Evolutionary conservation across 2,797 vertebrate genomes (phyloP), one percentile per base, ranked within the genome.

Genomic region (Chloroceryle amazona): DNA sequence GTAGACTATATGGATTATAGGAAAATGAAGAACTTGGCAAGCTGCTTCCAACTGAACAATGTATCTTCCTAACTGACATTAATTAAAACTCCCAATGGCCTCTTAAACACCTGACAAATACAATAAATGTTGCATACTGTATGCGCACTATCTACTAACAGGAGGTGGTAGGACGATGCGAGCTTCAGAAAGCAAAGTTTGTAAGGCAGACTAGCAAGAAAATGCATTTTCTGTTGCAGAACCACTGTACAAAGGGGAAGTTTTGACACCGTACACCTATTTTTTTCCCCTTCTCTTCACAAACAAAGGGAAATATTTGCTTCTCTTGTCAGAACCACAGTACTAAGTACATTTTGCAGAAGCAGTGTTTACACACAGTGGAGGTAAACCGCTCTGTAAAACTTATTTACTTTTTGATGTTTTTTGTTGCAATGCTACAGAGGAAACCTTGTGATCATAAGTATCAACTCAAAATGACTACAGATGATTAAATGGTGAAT

Each of bases 71-170:
- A 98, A 98, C 98, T 99, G 98, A 99, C 98, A 98, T 98, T 98
- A 99, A 99, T 99, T 99, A 98, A 98, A 98, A 98, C 97, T 98
- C 99, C 98, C 98, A 98, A 95, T 98, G 98, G 98, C 96, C 98
- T 98, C 98, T 98, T 98, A 98, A 98, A 98, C 98, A 99, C 98
- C 98, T 98, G 98, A 99, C 98, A 98, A 98, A 99, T 98, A 98
- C 98, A 98, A 98, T 99, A 98, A 99, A 98, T 98, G 98, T 98
- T 98, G 98, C 98, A 98, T 98, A 98, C 96, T 98, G 97, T 97
- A 98, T 97, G 98, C 72, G 4, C 92, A 95, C 97, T 93, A 94
- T 97, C 97, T 97, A 89, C 97, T 97, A 97, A 97, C 98, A 97
- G 98, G 98, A 97, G 97, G 96, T 96, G 91, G 95, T 97, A 98